Evolutionary conservation across 2,113 vertebrate genomes (phyloP), one percentile per base, ranked within the genome.

Genomic region (Bubalus kerabau): DNA sequence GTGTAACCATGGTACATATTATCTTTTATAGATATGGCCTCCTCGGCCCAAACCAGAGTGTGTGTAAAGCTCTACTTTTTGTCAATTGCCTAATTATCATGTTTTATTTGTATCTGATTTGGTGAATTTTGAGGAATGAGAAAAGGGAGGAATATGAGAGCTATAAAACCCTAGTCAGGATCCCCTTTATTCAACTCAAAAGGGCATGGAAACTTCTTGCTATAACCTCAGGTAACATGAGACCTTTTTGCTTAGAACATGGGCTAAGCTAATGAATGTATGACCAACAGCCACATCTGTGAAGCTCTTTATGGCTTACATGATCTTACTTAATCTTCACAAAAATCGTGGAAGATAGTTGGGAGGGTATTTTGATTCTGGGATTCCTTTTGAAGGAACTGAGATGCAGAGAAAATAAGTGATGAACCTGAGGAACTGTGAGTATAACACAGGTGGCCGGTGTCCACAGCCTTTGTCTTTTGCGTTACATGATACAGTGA

Each of bases 51-150:
- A 59, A 74, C 4, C 30, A 64, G 12, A 91, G 30, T 74, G 28
- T 14, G 11, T 76, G 23, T 28, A 80, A 57, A 94, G 52, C 23
- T 36, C 36, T 88, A 17, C 13, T 59, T 76, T 43, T 71, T 96
- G 10, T 81, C 54, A 90, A 0, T 54, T 89, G 50, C 46, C 36
- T 80, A 81, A 76, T 82, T 43, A 59, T 0, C 14, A 30, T 90
- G 21, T 80, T 96, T 74, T 48, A 59, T 78, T 84, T 94, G 19
- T 91, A 16, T 92, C 17, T 90, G 50, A 86, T 46, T 60, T 84
- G 87, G 16, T 67, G 17, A 57, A 59, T 84, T 86, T 89, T 91
- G 46, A 89, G 6, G 12, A 14, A 11, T 26, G 6, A 40, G 19
- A 82, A 36, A 89, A 81, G 52, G 30, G 46, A 74, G n/a, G 43